A percentile compares a stretch with the other conserved stretches of the same genome.
These are phyloP conservation scores for Hemibagrus wyckioides DNA, from an alignment of 2,113 vertebrate species.

Conservation along the genomic window DNA sequence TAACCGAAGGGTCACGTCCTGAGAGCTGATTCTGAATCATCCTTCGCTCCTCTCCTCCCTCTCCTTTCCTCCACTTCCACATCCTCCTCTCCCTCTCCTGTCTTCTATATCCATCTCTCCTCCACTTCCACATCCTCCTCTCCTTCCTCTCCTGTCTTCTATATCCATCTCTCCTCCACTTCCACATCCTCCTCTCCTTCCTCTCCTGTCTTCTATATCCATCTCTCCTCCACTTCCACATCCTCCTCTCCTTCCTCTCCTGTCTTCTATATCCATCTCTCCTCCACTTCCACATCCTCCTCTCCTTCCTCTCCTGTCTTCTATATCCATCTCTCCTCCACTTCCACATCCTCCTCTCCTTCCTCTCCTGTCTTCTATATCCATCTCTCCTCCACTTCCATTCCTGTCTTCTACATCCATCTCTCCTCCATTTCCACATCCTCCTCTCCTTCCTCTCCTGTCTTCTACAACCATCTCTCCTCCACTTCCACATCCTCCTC, in stretches of 20 bases:
- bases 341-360: too few relatives aligned
- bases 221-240: not conserved
- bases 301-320: too few relatives aligned
- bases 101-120: too few relatives aligned
- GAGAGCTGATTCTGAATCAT: not conserved
- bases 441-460: not conserved
- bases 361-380: not conserved
- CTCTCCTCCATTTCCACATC: not conserved
- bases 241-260: too few relatives aligned
- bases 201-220: too few relatives aligned
- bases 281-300: not conserved
- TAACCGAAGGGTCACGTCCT: not conserved
- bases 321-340: too few relatives aligned
- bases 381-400: not conserved
- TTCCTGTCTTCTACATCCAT: not conserved
- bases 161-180: too few relatives aligned
- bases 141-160: not conserved
- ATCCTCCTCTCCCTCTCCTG: not conserved
- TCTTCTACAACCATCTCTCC: not conserved
- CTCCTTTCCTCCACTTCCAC: not conserved
- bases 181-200: not conserved
- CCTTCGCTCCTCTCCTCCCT: not conserved
- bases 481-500: not conserved
- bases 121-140: not conserved
- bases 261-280: not conserved